Evolutionary conservation across 2,113 vertebrate species (phyloP).

Genomic region (Jacana jacana): DNA sequence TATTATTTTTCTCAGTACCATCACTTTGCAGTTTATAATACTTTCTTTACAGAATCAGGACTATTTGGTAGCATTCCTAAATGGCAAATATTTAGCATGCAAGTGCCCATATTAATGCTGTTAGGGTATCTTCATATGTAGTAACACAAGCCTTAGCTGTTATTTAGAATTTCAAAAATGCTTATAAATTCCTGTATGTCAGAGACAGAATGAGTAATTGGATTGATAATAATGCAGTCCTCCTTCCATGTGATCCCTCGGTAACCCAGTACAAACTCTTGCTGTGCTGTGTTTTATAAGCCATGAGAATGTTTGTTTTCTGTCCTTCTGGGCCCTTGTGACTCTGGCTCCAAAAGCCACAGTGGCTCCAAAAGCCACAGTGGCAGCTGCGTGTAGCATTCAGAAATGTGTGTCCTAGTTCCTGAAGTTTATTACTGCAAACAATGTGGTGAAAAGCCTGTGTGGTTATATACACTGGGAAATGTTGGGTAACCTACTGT

Average conservation of each 20-base stretch:
- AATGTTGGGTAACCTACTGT: not conserved
- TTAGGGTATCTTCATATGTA: not conserved
- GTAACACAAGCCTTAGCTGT: not conserved
- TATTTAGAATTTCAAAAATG: not conserved
- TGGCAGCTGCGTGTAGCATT: not conserved
- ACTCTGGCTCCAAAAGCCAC: not conserved
- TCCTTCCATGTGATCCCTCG: rapidly evolving
- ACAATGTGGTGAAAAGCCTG: not conserved
- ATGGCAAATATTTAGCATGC: not conserved
- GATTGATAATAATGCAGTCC: not conserved
- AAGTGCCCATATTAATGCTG: not conserved
- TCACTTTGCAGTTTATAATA: not conserved
- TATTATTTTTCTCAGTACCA: not conserved
- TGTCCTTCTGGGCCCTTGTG: not conserved
- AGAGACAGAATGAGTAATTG: not conserved
- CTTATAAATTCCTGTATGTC: not conserved
- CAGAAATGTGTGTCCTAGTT: not conserved
- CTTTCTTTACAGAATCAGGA: not conserved
- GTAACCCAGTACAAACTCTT: not conserved
- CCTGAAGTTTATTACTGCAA: not conserved
- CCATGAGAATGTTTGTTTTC: not conserved
- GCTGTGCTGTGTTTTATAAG: not conserved
- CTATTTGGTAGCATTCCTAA: not conserved
- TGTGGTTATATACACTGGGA: not conserved
- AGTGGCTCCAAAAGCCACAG: not conserved